Evolutionary conservation across 2,888 invertebrate species (phyloP).

Genomic region (Ichneumoninae sp.): DNA sequence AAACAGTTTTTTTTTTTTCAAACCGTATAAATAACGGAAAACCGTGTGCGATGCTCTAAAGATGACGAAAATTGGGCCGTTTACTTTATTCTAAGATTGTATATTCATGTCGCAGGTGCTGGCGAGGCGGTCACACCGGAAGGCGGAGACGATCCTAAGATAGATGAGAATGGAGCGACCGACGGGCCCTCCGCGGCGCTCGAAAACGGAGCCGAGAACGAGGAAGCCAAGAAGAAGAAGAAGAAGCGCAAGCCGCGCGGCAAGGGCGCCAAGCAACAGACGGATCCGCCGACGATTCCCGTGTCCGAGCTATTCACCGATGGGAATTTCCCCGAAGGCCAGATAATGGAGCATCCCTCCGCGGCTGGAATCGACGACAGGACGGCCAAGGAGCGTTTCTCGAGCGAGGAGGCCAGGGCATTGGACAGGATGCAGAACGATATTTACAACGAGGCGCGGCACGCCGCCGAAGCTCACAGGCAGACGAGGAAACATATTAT

Average conservation of each 20-base stretch:
- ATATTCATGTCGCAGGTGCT: constrained; percentile 77
- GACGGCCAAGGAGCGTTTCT: constrained; percentile 94
- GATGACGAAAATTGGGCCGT: neutral
- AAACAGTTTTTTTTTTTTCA: no score
- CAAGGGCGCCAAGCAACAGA: constrained; percentile 87
- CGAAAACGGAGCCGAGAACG: constrained; percentile 86
- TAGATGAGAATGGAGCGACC: constrained; percentile 69
- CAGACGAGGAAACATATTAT: constrained; percentile 96
- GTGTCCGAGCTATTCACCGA: constrained; percentile 94
- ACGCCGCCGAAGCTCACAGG: constrained; percentile 99
- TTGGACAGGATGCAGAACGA: constrained; percentile 96
- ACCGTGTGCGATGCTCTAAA: no score
- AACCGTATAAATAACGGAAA: no score
- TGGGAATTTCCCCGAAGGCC: constrained; percentile 94
- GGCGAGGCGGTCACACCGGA: constrained; percentile 84
- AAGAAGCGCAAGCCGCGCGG: constrained; percentile 85
- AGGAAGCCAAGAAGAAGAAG: constrained; percentile 89
- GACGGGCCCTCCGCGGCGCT: constrained; percentile 81
- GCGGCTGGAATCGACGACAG: constrained; percentile 91
- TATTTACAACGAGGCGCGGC: constrained; percentile 96
- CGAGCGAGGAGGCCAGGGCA: constrained; percentile 94
- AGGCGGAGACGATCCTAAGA: constrained; percentile 79
- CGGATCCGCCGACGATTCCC: constrained; percentile 94
- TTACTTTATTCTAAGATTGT: neutral
- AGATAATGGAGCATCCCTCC: constrained; percentile 93